A percentile compares a stretch with the other conserved stretches of the same genome.
These are phyloP conservation scores for Cottus gobio DNA, from an alignment of 2,113 vertebrate species.

Conservation along the genomic window DNA sequence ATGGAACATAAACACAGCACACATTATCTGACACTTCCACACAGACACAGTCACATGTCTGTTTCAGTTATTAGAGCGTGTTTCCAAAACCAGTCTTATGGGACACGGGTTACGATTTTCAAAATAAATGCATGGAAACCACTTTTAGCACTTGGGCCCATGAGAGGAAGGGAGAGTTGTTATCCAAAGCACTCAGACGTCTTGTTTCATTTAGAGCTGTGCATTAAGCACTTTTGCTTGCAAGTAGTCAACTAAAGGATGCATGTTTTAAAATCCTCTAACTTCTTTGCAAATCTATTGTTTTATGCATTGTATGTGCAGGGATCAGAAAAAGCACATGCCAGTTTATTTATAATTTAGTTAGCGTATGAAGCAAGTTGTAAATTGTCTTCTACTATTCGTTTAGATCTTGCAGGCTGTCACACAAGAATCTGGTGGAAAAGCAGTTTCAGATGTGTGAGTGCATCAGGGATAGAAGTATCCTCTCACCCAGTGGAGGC, in stretches of 20 bases:
- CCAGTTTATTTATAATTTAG: background rate
- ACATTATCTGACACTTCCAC: slow-evolving; percentile 20
- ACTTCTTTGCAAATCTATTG: background rate
- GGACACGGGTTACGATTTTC: slow-evolving; percentile 36
- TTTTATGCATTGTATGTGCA: background rate
- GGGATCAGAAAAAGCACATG: background rate
- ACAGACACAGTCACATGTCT: background rate
- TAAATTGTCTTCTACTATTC: background rate
- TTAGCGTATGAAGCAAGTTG: background rate
- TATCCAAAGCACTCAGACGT: background rate
- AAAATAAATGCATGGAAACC: slow-evolving; percentile 46
- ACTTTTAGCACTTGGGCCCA: slow-evolving; percentile 1
- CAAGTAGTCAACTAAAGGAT: background rate
- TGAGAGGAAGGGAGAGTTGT: background rate
- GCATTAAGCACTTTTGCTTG: background rate
- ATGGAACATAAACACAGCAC: slow-evolving; percentile 35
- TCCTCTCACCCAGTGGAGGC: background rate
- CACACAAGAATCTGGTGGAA: background rate
- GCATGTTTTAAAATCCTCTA: background rate
- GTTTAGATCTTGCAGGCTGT: background rate
- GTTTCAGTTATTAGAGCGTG: slow-evolving; percentile 35
- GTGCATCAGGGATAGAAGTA: slow-evolving; percentile 1
- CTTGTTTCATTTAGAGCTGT: slow-evolving; percentile 6
- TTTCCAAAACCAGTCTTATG: slow-evolving; percentile 42
- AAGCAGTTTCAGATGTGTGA: slow-evolving; percentile 27